Base-by-base conservation (phyloP, 2,113 vertebrate genomes). In the Microtus montanus region DNA sequence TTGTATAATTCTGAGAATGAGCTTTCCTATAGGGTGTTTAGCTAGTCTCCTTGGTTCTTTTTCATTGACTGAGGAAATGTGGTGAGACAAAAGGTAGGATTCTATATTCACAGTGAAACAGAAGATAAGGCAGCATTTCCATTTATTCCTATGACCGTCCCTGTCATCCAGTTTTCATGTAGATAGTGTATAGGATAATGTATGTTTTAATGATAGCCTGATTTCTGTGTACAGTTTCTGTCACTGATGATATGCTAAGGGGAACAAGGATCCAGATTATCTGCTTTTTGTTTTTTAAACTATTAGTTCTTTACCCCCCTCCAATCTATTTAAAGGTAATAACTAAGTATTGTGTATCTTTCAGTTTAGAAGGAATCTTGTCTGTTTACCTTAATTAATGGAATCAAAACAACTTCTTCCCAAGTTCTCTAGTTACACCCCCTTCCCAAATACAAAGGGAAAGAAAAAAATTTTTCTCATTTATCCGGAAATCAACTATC, bases 1-100 rank as follows among this genome's bases (percentile, higher is more conserved):
- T 87, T 95, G 74, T 87, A 8, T 64, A 87, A 82, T 86, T 91
- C 35, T 91, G 54, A 91, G 71, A 91, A 83, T 77, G 89, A 97
- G 35, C 52, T 88, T 96, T 95, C 11, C 79, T 33, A 54, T 77
- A 47, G 1, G 22, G 7, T 89, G 22, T 83, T 78, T 41, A 54
- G 15, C 66, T 90, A 49, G 33, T 88, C 80, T 94, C 68, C 49
- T 44, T 92, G 24, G 7, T 49, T 90, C 9, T 33, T 44, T 61
- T 75, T 75, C 41, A 8, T 90, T 79, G n/a, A 33, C 22, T 77
- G 7, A 22, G 44, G 52, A 80, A 90, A 77, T 85, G 24, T 58
- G 71, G 78, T 15, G 75, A 85, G 17, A 85, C 13, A 64, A 47
- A 49, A 61, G 14, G 7, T 89, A 68, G 52, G 64, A 75, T 87